phyloP scores from a whole-genome alignment of 2,888 invertebrate species.

The Drosophila atroscutellata region DNA sequence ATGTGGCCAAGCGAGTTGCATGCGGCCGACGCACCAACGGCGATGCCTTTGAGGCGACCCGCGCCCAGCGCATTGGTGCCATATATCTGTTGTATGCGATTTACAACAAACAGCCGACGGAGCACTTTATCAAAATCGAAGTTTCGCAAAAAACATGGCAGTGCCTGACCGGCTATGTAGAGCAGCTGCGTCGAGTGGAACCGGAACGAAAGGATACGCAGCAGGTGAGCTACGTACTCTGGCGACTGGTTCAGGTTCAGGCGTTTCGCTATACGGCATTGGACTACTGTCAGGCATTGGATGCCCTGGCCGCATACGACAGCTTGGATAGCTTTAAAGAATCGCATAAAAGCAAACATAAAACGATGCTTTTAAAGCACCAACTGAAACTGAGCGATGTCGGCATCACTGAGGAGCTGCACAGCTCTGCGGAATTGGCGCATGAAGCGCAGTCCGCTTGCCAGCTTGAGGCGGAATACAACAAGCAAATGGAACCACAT shows the following conservation, averaged over 20 bases:
- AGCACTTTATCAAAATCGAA: slow-evolving; percentile 75
- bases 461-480: slow-evolving; percentile 76
- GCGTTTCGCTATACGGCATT: slow-evolving; percentile 76
- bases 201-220: slow-evolving; percentile 45
- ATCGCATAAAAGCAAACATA: slow-evolving; percentile 20
- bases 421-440: slow-evolving; percentile 38
- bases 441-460: slow-evolving; percentile 53
- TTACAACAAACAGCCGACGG: slow-evolving; percentile 82
- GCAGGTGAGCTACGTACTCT: slow-evolving; percentile 69
- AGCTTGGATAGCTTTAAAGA: slow-evolving; percentile 42
- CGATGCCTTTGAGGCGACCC: slow-evolving; percentile 31
- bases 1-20: slow-evolving; percentile 68
- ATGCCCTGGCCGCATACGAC: slow-evolving; percentile 77
- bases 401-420: slow-evolving; percentile 61
- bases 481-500: slow-evolving; percentile 68
- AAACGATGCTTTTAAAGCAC: slow-evolving; percentile 25
- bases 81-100: slow-evolving; percentile 79
- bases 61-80: slow-evolving; percentile 69
- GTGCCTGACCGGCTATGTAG: slow-evolving; percentile 58
- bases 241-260: slow-evolving; percentile 61
- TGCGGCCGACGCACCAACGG: slow-evolving; percentile 58
- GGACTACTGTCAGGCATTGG: slow-evolving; percentile 74
- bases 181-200: slow-evolving; percentile 25
- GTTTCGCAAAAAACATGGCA: slow-evolving; percentile 69
- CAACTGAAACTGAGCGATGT: slow-evolving; percentile 29